Evolutionary conservation across 2,888 invertebrate species (phyloP).

Genomic region (Torymus texanus): DNA sequence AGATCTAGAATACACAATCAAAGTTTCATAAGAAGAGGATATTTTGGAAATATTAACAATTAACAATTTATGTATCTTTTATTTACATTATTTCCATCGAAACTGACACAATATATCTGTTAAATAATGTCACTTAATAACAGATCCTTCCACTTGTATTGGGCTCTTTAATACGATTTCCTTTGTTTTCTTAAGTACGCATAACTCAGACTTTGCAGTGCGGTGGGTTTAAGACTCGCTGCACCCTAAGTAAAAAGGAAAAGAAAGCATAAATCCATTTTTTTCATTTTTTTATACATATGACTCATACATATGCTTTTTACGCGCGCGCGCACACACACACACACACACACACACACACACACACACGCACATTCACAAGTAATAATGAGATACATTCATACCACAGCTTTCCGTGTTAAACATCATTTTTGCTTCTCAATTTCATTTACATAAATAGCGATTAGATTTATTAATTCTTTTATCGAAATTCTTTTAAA

Average conservation of each 20-base stretch:
- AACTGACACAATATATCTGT: slow-evolving; percentile 49
- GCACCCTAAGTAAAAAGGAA: slow-evolving; percentile 46
- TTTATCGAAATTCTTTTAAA: slow-evolving; percentile 14
- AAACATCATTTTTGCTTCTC: slow-evolving; percentile 20
- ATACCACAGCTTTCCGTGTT: slow-evolving; percentile 45
- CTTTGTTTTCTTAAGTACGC: slow-evolving; percentile 38
- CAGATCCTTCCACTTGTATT: slow-evolving; percentile 35
- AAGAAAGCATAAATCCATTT: slow-evolving; percentile 33
- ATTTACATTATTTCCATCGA: slow-evolving; percentile 54
- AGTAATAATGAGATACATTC: slow-evolving; percentile 51
- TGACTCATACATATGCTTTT: slow-evolving; percentile 44
- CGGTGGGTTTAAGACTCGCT: slow-evolving; percentile 44
- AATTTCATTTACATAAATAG: slow-evolving; percentile 39
- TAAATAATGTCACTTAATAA: slow-evolving; percentile 42
- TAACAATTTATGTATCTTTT: slow-evolving; percentile 50
- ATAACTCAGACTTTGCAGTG: slow-evolving; percentile 47
- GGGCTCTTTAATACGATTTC: slow-evolving; percentile 36
- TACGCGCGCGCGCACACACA: slow-evolving; percentile 54
- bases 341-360: slow-evolving; percentile 56
- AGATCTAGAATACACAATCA: not conserved
- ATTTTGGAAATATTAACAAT: slow-evolving; percentile 1
- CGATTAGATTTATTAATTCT: slow-evolving; percentile 12
- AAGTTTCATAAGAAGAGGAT: not conserved
- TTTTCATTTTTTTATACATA: slow-evolving; percentile 32
- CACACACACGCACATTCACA: slow-evolving; percentile 58